Conservation (phyloP, 2,113 vertebrate species). For the Stictonetta naevosa region DNA sequence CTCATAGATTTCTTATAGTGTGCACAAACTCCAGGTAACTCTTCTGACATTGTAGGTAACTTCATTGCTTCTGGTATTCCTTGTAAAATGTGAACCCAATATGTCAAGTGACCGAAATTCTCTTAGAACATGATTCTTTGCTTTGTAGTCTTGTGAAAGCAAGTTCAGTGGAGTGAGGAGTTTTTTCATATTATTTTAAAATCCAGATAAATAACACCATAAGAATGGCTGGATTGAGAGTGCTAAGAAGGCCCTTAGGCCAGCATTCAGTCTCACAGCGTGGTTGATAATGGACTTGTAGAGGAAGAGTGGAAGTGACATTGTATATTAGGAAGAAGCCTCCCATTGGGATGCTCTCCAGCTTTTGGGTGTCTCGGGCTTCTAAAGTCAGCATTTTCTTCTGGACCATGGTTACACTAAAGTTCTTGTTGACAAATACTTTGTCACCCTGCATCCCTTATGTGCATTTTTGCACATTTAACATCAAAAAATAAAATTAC, state of each 20-base stretch:
- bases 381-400: background rate
- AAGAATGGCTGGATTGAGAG: background rate
- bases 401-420: fast-evolving
- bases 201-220: background rate
- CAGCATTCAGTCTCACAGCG: background rate
- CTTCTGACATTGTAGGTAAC: constrained; percentile 3
- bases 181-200: background rate
- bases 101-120: background rate
- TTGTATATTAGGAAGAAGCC: background rate
- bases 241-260: background rate
- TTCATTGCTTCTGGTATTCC: constrained; percentile 7
- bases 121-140: background rate
- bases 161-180: background rate
- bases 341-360: background rate
- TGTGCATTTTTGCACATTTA: background rate
- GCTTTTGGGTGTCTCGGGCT: background rate
- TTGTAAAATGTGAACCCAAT: background rate
- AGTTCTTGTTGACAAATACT: background rate
- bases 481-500: background rate
- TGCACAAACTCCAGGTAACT: background rate
- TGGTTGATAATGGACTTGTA: background rate
- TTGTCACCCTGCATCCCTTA: background rate
- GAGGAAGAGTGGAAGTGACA: background rate
- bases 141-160: background rate
- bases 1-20: background rate